These are phyloP conservation scores for Aurelia aurita DNA, from an alignment of 30 jellyfish, hydroid and myxozoan species.

Conservation along the genomic window DNA sequence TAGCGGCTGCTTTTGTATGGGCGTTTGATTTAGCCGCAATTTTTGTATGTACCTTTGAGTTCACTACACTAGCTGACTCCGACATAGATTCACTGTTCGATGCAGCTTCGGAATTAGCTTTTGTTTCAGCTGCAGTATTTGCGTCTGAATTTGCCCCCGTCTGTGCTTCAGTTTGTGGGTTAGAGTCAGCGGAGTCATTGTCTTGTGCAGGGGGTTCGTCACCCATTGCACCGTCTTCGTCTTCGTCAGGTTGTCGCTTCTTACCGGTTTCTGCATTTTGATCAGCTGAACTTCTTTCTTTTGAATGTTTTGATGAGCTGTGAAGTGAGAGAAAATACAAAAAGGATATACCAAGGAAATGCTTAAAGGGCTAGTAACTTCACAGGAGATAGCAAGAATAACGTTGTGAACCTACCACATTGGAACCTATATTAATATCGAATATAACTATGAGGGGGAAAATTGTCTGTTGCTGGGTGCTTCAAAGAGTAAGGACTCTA, in stretches of 20 bases:
- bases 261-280: slow-evolving; percentile 77
- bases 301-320: slow-evolving; percentile 39
- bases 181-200: slow-evolving; percentile 39
- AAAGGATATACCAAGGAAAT: neutral
- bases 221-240: slow-evolving; percentile 67
- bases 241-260: slow-evolving; percentile 71
- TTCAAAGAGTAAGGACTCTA: too few species aligned
- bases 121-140: slow-evolving; percentile 55
- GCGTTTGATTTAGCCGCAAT: slow-evolving; percentile 98
- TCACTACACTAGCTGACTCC: slow-evolving; percentile 94
- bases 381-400: too few species aligned
- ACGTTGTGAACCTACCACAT: neutral
- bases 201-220: slow-evolving; percentile 56
- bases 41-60: slow-evolving; percentile 90
- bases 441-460: too few species aligned
- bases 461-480: too few species aligned
- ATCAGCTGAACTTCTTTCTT: slow-evolving; percentile 11
- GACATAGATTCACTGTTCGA: slow-evolving; percentile 79
- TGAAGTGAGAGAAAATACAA: neutral
- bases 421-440: too few species aligned
- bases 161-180: slow-evolving; percentile 63
- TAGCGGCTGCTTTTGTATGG: slow-evolving; percentile 98
- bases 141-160: slow-evolving; percentile 84
- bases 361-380: neutral
- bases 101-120: slow-evolving; percentile 81